Percentiles rank a stretch among this genome's conserved stretches.
Conservation (phyloP, 2,888 invertebrate species). For the Masnerella sp. region DNA sequence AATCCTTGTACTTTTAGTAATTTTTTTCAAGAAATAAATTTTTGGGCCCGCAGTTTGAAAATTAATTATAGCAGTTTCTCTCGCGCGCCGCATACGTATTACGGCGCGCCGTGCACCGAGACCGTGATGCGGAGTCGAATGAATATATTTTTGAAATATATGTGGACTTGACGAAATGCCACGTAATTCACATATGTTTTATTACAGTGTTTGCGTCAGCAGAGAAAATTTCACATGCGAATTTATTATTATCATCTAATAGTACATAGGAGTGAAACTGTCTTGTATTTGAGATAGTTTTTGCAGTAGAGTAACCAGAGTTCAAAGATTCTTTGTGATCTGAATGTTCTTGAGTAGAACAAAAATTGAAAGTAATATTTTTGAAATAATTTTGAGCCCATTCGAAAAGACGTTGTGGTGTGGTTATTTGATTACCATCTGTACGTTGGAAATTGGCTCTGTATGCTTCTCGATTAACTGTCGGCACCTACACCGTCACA, state of each 20-base stretch:
- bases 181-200: no score
- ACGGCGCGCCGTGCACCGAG: no score
- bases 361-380: constrained; percentile 11
- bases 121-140: no score
- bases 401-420: constrained; percentile 10
- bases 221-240: not conserved
- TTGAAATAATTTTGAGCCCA: constrained; percentile 19
- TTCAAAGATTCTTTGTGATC: not conserved
- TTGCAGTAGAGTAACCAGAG: not conserved
- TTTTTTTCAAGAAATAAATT: no score
- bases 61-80: no score
- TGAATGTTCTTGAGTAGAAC: constrained; percentile 11
- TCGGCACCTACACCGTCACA: not conserved
- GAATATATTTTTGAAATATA: no score
- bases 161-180: no score
- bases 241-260: not conserved
- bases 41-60: no score
- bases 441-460: constrained; percentile 5
- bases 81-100: no score
- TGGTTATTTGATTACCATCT: not conserved
- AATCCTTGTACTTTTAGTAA: no score
- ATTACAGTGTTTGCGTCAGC: not conserved
- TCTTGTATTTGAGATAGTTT: not conserved
- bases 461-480: not conserved
- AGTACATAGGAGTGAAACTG: not conserved